Base-by-base conservation (phyloP, 2,888 invertebrate genomes). In the Dermolepida albohirtum region DNA sequence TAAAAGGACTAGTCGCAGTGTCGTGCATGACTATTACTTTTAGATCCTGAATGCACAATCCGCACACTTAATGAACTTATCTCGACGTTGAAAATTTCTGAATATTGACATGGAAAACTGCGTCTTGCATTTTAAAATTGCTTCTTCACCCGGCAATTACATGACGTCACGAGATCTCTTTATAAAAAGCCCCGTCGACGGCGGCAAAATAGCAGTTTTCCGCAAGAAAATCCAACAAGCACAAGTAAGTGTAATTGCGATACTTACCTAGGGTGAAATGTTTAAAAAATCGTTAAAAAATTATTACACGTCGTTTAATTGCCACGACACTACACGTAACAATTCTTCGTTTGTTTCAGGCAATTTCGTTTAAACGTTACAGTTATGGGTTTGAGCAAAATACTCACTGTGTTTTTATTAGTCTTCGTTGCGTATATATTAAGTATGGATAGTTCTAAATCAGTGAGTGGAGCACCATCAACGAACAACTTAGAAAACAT, bases 401-500 rank as follows among this genome's bases (percentile, higher is more conserved):
- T 62, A 14, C 34, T 14, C 8, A 17, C 16, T n/a, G 59, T n/a
- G 16, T 62, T 62, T 16, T 4, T 47, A 10, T 16, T 62, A 17
- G 29, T 62, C 5, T 47, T 62, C 16, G 16, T 62, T 5, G 39
- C 47, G 7, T 62, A 47, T n/a, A 39, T 49, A 1, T 27, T 59
- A 8, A 34, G 29, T 10, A 16, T 62, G 47, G 59, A 62, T 1
- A 49, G 34, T 6, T 47, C 47, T 11, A 47, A 47, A 47, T 14
- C 14, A 41, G 70, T 71, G 44, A 54, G 51, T 17, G 72, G 66
- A 34, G 71, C 73, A 8, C 69, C 73, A 27, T 67, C 73, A n/a
- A 66, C 68, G 57, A 71, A 67, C 12, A 71, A 70, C 57, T 52
- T 70, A 51, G 73, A 73, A 64, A 70, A 64, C 54, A 16, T 67